Base-by-base conservation (phyloP, 1,140 invertebrate genomes). In the Wiebesia pumilae region DNA sequence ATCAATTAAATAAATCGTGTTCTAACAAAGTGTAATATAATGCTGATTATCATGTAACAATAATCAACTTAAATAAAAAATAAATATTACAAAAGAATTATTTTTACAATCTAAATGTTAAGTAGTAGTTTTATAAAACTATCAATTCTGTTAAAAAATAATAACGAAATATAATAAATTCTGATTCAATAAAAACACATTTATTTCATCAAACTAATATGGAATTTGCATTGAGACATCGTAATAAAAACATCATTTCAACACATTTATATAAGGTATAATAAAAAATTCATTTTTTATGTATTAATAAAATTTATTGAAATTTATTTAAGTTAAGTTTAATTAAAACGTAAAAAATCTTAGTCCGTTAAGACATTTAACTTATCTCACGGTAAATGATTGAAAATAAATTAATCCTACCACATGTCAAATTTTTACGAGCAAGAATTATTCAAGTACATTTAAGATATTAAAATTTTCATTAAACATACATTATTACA, bases 181-280 rank as follows among this genome's bases (percentile, higher is more conserved):
- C 10, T 3, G 3, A 62, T 62, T 62, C 27, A 62, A 62, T 62
- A 14, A 62, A 62, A 62, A 62, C 3, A 24, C 58, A 54, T 62
- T 27, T 1, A 62, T 62, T 62, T 62, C 27, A 62, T 62, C 58
- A 33, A 67, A 67, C 27, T 69, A 69, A 1, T 19, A 69, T 69
- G 65, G 65, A 69, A 69, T 69, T 69, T 69, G n/a, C 27, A 16
- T 69, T 69, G 30, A 69, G 65, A 69, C 10, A 69, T 69, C n/a
- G 30, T 69, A 69, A 69, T 69, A 35, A 69, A 69, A 69, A 33
- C 65, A 16, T 12, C 2, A 30, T 69, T 69, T n/a, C 62, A 65
- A 69, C 33, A 33, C 30, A 69, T 33, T 69, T 69, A 69, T 35
- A 35, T 35, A 69, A 33, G n/a, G 0, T 14, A 30, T 69, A 69